A percentile compares a stretch with the other conserved stretches of the same genome.
Evolutionary conservation across 2,888 invertebrate genomes (phyloP).

Genomic region (Oasisia sp.): DNA sequence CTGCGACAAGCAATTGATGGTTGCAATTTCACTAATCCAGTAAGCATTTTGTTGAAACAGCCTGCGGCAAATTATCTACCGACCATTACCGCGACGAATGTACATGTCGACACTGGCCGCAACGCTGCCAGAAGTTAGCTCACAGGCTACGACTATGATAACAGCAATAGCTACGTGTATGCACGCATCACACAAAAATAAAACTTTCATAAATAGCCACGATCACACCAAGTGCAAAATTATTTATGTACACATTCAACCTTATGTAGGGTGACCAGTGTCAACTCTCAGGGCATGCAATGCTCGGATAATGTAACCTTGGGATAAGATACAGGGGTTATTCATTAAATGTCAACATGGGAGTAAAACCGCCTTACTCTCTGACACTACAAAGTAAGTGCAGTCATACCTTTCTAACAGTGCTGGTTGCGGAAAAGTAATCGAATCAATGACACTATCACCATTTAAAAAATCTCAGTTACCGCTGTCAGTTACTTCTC

Average conservation of each 20-base stretch:
- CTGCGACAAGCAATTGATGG: conserved; percentile 10
- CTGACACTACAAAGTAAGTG: background rate
- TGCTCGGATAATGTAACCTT: background rate
- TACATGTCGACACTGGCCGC: background rate
- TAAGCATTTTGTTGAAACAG: conserved; percentile 17
- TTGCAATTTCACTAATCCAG: conserved; percentile 12
- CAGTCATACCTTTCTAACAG: background rate
- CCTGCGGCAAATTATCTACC: background rate
- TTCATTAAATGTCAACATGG: background rate
- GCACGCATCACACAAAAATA: background rate
- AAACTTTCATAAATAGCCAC: conserved; percentile 12
- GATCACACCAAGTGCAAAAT: conserved; percentile 13
- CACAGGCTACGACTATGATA: background rate
- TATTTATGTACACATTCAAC: conserved; percentile 13
- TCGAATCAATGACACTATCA: background rate
- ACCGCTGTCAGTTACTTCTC: background rate
- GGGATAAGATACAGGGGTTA: background rate
- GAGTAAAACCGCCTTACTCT: background rate
- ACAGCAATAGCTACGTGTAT: background rate
- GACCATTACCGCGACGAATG: background rate
- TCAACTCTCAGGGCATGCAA: background rate
- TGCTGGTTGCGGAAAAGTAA: background rate
- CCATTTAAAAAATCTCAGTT: background rate
- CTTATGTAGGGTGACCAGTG: background rate
- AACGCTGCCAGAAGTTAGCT: background rate